Base-by-base conservation (phyloP, 2,797 vertebrate species). In the Oryzias sinensis region DNA sequence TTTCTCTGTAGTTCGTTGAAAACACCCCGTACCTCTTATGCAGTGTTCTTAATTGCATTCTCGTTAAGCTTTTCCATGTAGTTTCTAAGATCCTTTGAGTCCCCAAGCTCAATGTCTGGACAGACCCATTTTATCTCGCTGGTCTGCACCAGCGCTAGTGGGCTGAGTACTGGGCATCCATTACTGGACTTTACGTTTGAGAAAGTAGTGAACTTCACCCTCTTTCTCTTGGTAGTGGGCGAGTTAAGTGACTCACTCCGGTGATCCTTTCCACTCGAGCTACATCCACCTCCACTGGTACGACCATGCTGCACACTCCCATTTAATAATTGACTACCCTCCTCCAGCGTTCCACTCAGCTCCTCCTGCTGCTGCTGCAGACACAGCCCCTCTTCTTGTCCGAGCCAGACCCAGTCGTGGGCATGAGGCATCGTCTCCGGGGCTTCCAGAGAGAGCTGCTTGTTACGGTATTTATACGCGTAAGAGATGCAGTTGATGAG, bases 341-440 rank as follows among this genome's bases (percentile, higher is more conserved):
- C 93, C 49, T 93, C 88, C 1, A 93, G 75, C 47, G 89, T 80
- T 0, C 94, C 93, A 0, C 93, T 92, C 65, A 86, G 88, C 63
- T 98, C 94, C 0, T 94, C 93, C 55, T 90, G 93, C 59, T 91
- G 93, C 0, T 91, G 90, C 62, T 92, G 94, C 0, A 92, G 88
- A 0, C 91, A 93, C 0, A 89, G 46, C 0, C 94, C 93, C 6
- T 90, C 92, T 60, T 95, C 95, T 5, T 94, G 95, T 17, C 96
- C 95, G 47, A 99, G 89, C 96, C 97, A 98, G 48, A 98, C 96
- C 97, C 97, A 99, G 86, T 99, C 96, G 0, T 99, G 97, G 4
- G 95, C 92, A 42, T 98, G 97, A 2, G 92, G 85, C 93, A 93
- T 87, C 44, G 93, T 74, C 67, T 93, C 83, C 14, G 93, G 94